phyloP scores from a whole-genome alignment of 2,888 invertebrate species.

The Campoletis raptor region DNA sequence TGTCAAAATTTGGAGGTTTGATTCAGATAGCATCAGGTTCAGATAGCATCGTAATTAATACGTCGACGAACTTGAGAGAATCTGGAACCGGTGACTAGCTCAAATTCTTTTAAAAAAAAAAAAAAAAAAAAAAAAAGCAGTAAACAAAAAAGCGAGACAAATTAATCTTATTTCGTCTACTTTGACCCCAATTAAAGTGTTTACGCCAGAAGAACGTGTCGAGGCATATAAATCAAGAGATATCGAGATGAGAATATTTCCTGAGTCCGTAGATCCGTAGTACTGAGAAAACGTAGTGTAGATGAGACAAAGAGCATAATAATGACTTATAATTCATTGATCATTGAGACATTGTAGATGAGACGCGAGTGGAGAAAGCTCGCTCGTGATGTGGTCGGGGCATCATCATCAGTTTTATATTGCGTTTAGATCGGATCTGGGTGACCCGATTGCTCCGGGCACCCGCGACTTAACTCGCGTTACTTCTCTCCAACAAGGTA shows the following conservation, averaged over 20 bases:
- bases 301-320: not conserved
- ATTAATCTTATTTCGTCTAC: not conserved
- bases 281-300: not conserved
- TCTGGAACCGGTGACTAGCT: not conserved
- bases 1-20: not conserved
- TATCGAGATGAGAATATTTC: not conserved
- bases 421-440: conserved; percentile 83
- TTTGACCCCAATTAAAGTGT: not conserved
- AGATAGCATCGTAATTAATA: not conserved
- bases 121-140: not conserved
- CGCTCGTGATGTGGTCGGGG: conserved; percentile 67
- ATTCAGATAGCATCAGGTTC: not conserved
- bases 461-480: conserved; percentile 68
- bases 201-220: not conserved
- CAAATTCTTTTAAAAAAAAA: not conserved
- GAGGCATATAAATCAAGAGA: not conserved
- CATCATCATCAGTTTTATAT: conserved; percentile 56
- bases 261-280: not conserved
- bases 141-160: not conserved
- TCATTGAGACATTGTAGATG: conserved; percentile 31
- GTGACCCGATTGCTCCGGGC: conserved; percentile 82
- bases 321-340: conserved; percentile 23
- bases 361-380: conserved; percentile 78
- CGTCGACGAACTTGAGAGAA: not conserved
- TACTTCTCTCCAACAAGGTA: conserved; percentile 48